Evolutionary conservation across 2,888 invertebrate species (phyloP), one percentile per base, ranked within the genome.

Genomic region (Drosophila leonis): DNA sequence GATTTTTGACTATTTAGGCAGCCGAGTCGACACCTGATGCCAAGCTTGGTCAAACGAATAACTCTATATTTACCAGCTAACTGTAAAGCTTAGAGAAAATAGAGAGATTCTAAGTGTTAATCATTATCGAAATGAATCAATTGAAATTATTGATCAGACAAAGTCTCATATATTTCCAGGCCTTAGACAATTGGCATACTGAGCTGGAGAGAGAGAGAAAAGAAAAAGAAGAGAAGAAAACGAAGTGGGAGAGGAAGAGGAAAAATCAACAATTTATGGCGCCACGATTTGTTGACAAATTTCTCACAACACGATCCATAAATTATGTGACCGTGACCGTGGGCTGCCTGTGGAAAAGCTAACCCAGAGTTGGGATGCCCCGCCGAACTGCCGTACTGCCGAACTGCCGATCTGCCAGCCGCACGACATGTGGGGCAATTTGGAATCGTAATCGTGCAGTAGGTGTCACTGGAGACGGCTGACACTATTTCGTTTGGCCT

Each of bases 261-360:
- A 29, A 64, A 46, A 62, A 65, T 52, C 66, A 82, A 65, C 66
- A 86, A 88, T 84, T 84, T 84, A 84, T 84, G 80, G 86, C 83
- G 79, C 90, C 90, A 90, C 90, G 90, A 90, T 84, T 83, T 82
- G 91, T 90, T 90, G 91, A 90, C 90, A 90, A 90, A 90, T 90
- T 90, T 89, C 80, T 76, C 78, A 80, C 82, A 85, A 88, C 90
- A 91, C 85, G 88, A 88, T 65, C 68, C 74, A 88, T 88, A 90
- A 88, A 88, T 88, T 88, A 88, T 83, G 81, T 83, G 80, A 57
- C 88, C 86, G 85, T 85, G 88, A 83, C 88, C 86, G 65, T 79
- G 76, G 65, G 64, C 57, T 57, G 72, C 51, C 70, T 37, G 27
- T 52, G 54, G 57, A 60, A 79, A 75, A 63, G 44, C 67, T 27